Percentiles rank a stretch among this genome's conserved stretches.
Conservation (phyloP, 2,888 invertebrate genomes). For the Caenorhabditis doughertyi region DNA sequence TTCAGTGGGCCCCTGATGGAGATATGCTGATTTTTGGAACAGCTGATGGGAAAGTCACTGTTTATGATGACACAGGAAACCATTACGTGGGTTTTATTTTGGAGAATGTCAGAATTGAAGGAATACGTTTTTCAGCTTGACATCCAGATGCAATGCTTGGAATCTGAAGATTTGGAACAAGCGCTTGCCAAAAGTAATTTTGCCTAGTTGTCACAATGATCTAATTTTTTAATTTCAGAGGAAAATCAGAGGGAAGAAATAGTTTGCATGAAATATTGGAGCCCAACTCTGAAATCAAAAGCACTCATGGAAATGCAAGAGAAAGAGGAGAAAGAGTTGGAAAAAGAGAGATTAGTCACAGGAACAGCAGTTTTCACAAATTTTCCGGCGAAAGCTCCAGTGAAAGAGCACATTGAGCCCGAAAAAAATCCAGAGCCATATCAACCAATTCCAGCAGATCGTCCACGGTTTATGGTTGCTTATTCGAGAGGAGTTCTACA, state of each 20-base stretch:
- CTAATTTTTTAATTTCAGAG: constrained; percentile 43
- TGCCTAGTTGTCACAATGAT: not conserved
- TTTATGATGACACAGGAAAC: constrained; percentile 94
- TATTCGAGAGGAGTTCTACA: constrained; percentile 92
- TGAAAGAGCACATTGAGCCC: not conserved
- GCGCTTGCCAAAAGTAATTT: constrained; percentile 83
- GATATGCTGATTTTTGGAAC: constrained; percentile 92
- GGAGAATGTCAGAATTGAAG: not conserved
- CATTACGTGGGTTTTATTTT: constrained; percentile 84
- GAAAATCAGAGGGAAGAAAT: constrained; percentile 66
- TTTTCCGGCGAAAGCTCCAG: not conserved
- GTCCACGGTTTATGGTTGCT: constrained; percentile 89
- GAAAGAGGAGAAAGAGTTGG: constrained; percentile 15
- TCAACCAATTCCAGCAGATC: constrained; percentile 51
- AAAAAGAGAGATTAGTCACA: constrained; percentile 13
- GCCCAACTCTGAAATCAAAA: constrained; percentile 58
- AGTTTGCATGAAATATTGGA: constrained; percentile 64
- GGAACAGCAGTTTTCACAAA: constrained; percentile 31
- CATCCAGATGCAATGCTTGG: constrained; percentile 87
- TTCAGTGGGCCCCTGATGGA: constrained; percentile 94
- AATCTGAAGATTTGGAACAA: constrained; percentile 78
- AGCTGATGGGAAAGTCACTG: constrained; percentile 92
- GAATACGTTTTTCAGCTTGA: constrained; percentile 86
- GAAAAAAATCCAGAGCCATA: constrained; percentile 21
- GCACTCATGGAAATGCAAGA: constrained; percentile 24